Evolutionary conservation across 2,888 invertebrate genomes (phyloP).

Genomic region (Nemotelus pantherinus): DNA sequence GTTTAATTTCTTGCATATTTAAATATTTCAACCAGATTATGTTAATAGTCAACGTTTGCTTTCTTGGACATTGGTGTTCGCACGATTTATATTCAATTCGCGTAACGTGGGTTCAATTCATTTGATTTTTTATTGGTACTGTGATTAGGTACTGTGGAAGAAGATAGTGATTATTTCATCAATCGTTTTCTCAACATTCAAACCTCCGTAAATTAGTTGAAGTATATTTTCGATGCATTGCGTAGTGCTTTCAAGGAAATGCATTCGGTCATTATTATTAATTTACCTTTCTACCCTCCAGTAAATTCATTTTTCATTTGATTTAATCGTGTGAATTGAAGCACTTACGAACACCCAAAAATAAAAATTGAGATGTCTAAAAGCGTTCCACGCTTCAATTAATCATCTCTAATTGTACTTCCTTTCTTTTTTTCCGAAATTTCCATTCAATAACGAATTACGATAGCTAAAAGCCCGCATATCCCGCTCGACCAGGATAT

Average conservation of each 20-base stretch:
- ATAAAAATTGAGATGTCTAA: conserved; percentile 17
- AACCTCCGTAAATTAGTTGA: too few relatives aligned
- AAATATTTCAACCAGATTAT: too few relatives aligned
- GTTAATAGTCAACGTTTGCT: too few relatives aligned
- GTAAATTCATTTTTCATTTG: conserved; percentile 26
- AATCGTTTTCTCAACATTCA: too few relatives aligned
- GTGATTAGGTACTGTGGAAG: too few relatives aligned
- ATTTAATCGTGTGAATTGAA: conserved; percentile 28
- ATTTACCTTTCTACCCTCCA: background rate
- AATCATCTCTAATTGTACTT: conserved; percentile 37
- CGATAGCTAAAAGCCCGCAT: conserved; percentile 27
- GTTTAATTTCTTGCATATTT: too few relatives aligned
- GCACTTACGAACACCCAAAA: conserved; percentile 1
- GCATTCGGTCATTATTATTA: background rate
- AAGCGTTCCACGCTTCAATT: conserved; percentile 25
- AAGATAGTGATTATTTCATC: too few relatives aligned
- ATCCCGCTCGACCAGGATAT: background rate
- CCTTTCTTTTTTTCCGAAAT: background rate
- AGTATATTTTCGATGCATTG: too few relatives aligned
- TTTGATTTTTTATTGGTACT: too few relatives aligned
- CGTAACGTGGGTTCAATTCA: too few relatives aligned
- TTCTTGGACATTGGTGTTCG: too few relatives aligned
- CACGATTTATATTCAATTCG: too few relatives aligned
- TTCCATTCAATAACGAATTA: background rate
- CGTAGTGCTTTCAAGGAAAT: background rate